These are phyloP conservation scores for Malacoraja senta DNA, from an alignment of 2,797 vertebrate species.

Conservation along the genomic window DNA sequence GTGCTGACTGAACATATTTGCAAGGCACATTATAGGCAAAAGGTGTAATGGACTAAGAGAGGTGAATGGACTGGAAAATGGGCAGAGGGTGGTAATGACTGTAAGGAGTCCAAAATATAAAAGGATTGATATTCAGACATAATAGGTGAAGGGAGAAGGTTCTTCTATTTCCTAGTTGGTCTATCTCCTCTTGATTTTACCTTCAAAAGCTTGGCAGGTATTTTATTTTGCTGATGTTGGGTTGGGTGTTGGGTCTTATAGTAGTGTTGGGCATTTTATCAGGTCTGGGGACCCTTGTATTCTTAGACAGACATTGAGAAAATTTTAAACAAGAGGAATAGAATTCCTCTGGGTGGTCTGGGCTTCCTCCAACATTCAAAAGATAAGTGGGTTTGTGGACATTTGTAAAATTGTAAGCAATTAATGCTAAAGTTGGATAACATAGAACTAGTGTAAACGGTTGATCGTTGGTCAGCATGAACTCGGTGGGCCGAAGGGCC, in stretches of 20 bases:
- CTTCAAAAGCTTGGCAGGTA: not conserved
- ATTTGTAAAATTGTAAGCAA: no score
- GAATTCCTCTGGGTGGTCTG: no score
- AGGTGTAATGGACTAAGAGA: not conserved
- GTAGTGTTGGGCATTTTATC: not conserved
- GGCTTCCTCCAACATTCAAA: no score
- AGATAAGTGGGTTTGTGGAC: no score
- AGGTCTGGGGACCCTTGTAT: not conserved
- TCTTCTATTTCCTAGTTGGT: not conserved
- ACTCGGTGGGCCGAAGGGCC: no score
- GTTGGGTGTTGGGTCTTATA: no score
- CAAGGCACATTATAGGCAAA: not conserved
- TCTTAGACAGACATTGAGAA: not conserved
- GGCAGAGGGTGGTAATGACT: not conserved
- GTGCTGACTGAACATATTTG: no score
- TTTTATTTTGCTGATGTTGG: not conserved
- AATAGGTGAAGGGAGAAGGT: not conserved
- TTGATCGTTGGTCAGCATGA: no score
- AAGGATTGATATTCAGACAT: not conserved
- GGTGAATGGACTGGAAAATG: not conserved
- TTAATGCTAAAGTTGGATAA: no score
- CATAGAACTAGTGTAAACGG: no score
- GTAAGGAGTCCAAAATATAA: not conserved
- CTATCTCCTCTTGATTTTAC: not conserved
- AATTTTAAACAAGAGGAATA: not conserved